Conservation (phyloP, 2,113 vertebrate species). For the Steatornis caripensis region DNA sequence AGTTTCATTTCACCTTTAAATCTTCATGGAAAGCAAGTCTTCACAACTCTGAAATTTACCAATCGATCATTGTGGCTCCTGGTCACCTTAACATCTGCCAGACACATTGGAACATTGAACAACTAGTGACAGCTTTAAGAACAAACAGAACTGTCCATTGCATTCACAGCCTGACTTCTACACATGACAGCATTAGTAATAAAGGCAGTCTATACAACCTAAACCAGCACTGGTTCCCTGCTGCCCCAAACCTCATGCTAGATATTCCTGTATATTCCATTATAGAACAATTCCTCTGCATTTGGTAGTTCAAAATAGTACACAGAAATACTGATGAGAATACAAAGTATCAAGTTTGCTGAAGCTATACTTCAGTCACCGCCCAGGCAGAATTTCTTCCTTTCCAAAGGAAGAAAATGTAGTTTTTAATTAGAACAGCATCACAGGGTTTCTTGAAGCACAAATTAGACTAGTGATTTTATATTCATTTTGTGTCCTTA, state of each 20-base stretch:
- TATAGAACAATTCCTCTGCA: neutral
- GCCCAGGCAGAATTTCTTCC: neutral
- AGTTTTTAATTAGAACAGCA: neutral
- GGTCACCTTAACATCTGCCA: slow-evolving; percentile 3
- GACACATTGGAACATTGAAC: neutral
- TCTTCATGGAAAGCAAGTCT: neutral
- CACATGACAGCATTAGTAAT: neutral
- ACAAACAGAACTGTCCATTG: neutral
- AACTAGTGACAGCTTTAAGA: neutral
- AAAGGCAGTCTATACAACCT: neutral
- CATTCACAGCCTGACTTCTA: neutral
- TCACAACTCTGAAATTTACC: neutral
- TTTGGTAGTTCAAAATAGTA: neutral
- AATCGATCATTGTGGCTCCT: neutral
- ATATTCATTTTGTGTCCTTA: neutral
- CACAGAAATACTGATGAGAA: neutral
- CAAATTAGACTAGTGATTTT: neutral
- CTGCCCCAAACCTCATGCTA: neutral
- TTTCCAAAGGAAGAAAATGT: neutral
- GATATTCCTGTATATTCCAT: neutral
- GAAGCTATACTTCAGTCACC: neutral
- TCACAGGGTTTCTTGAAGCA: neutral
- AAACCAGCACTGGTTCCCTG: fast-evolving
- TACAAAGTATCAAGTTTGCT: neutral
- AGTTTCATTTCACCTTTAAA: neutral